phyloP scores from a whole-genome alignment of 2,797 vertebrate species.

The Adrianichthys oophorus region DNA sequence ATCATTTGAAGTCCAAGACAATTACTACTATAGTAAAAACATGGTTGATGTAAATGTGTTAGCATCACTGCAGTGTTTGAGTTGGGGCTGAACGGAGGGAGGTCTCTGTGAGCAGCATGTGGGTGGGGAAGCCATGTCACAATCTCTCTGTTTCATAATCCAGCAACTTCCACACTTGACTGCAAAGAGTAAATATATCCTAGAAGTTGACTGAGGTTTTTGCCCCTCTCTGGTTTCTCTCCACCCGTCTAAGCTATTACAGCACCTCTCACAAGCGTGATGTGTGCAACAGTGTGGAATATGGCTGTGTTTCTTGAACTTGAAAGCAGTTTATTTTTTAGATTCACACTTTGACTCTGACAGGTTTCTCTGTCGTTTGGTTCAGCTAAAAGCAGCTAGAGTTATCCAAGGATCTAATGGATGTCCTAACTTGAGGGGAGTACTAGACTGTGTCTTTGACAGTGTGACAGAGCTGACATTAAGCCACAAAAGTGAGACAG shows the following conservation, averaged over 20 bases:
- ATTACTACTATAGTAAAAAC: no score
- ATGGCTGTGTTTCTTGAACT: slow-evolving; percentile 18
- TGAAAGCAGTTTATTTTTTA: slow-evolving; percentile 22
- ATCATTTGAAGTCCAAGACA: no score
- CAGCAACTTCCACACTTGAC: not conserved
- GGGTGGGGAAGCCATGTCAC: no score
- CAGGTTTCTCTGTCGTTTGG: slow-evolving; percentile 20
- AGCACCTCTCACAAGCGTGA: slow-evolving; percentile 22
- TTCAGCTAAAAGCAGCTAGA: slow-evolving; percentile 14
- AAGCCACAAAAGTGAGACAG: slow-evolving; percentile 35
- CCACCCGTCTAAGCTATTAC: slow-evolving; percentile 15
- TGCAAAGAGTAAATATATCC: not conserved
- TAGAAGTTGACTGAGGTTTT: slow-evolving; percentile 3
- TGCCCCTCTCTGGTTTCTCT: slow-evolving; percentile 1
- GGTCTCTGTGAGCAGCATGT: no score
- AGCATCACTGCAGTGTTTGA: no score
- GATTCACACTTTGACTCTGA: slow-evolving; percentile 18
- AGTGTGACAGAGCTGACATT: slow-evolving; percentile 26
- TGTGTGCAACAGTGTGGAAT: slow-evolving; percentile 29
- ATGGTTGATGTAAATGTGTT: no score
- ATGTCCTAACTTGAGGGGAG: slow-evolving; percentile 25
- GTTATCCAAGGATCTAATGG: slow-evolving; percentile 30
- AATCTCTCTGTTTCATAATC: not conserved
- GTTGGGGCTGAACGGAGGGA: no score
- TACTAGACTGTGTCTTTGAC: slow-evolving; percentile 18